These are phyloP conservation scores for Heliangelus exortis DNA, from an alignment of 2,797 vertebrate genomes.

Conservation along the genomic window DNA sequence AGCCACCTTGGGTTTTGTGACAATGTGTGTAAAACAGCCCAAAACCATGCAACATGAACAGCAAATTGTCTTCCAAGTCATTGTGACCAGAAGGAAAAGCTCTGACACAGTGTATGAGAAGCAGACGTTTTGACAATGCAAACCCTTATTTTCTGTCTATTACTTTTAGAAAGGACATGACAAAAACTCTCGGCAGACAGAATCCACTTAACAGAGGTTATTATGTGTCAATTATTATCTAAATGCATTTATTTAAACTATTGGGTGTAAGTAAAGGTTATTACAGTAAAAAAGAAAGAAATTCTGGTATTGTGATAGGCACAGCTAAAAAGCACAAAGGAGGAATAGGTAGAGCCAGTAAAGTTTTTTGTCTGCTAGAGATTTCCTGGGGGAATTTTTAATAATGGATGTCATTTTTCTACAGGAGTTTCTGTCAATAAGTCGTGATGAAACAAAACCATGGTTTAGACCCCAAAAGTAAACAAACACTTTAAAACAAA, in stretches of 20 bases:
- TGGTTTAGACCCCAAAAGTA: constrained; percentile 31
- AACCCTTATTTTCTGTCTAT: neutral
- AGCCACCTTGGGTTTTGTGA: neutral
- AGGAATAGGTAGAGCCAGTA: constrained; percentile 6
- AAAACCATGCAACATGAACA: neutral
- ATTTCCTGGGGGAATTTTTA: constrained; percentile 62
- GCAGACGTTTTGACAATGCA: neutral
- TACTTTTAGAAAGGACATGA: accelerated
- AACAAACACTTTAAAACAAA: constrained; percentile 13
- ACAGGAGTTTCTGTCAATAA: constrained; percentile 43
- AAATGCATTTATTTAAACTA: neutral
- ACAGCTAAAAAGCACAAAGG: constrained; percentile 20
- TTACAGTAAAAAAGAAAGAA: neutral
- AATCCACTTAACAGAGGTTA: neutral
- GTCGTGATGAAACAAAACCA: constrained; percentile 43
- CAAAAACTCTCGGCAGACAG: neutral
- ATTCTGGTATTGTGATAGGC: neutral
- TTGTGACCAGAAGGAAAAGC: neutral
- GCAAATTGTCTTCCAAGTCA: neutral
- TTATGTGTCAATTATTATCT: neutral
- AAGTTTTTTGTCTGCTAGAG: neutral
- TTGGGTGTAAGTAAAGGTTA: neutral
- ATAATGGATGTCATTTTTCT: constrained; percentile 66
- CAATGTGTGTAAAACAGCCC: neutral
- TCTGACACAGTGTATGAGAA: neutral